phyloP scores from a whole-genome alignment of 2,797 vertebrate species.

The Masticophis lateralis region DNA sequence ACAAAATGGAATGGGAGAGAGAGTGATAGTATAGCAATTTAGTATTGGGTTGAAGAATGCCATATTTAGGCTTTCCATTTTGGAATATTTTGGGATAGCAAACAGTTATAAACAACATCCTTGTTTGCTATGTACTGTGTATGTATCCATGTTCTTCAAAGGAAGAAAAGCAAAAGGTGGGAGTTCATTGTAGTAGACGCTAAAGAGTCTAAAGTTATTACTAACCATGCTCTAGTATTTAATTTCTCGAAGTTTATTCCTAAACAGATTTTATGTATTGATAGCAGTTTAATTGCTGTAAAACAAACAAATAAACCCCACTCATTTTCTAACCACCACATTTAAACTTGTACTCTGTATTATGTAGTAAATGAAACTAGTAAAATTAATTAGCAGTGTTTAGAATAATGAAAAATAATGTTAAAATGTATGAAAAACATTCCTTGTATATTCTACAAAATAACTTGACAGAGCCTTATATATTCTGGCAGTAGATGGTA shows the following conservation, averaged over 20 bases:
- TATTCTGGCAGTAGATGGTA: constrained; percentile 39
- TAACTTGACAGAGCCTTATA: constrained; percentile 36
- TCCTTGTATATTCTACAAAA: constrained; percentile 8
- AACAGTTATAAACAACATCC: constrained; percentile 2
- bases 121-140: constrained; percentile 31
- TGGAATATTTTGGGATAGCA: constrained; percentile 52
- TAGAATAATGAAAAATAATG: constrained; percentile 12
- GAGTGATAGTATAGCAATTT: constrained; percentile 30
- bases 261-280: background rate
- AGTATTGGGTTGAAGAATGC: constrained; percentile 28
- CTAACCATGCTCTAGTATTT: constrained; percentile 29
- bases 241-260: constrained; percentile 20
- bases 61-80: constrained; percentile 43
- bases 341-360: constrained; percentile 23
- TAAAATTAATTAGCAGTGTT: constrained; percentile 21
- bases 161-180: constrained; percentile 6
- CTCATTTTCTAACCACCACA: background rate
- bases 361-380: constrained; percentile 7
- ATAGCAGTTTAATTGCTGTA: constrained; percentile 38
- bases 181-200: background rate
- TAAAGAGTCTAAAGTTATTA: constrained; percentile 2
- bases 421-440: background rate
- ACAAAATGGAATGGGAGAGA: constrained; percentile 32
- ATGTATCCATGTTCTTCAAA: constrained; percentile 36
- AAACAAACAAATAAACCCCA: background rate